Evolutionary conservation across 1,140 invertebrate species (phyloP).

Genomic region (Metaphire vulgaris): DNA sequence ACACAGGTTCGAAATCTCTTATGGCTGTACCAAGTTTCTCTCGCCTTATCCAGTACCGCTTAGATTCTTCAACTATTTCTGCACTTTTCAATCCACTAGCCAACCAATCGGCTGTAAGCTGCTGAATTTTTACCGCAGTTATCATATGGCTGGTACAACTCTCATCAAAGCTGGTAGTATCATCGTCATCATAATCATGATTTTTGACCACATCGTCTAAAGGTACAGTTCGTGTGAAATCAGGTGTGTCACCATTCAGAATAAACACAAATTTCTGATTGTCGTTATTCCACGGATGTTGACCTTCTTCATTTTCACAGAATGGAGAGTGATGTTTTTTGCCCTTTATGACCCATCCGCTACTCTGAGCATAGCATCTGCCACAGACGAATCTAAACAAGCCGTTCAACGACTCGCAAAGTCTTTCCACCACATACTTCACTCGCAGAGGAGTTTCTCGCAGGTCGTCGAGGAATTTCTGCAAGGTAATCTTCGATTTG

Average conservation of each 20-base stretch:
- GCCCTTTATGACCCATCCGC: background rate
- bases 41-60: background rate
- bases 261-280: background rate
- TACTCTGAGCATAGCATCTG: background rate
- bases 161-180: too few species aligned
- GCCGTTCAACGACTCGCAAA: background rate
- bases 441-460: constrained; percentile 6
- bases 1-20: background rate
- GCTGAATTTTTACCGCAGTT: too few species aligned
- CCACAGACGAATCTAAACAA: background rate
- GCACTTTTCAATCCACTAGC: background rate
- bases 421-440: background rate
- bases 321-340: constrained; percentile 4
- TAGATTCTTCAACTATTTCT: background rate
- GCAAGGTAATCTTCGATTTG: background rate
- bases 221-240: too few species aligned
- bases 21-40: background rate
- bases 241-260: too few species aligned
- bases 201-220: too few species aligned
- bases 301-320: constrained; percentile 1
- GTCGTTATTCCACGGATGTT: background rate
- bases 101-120: too few species aligned
- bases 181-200: too few species aligned
- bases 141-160: too few species aligned
- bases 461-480: constrained; percentile 10